Evolutionary conservation across 2,888 invertebrate species (phyloP).

Genomic region (Cremastinae sp.): DNA sequence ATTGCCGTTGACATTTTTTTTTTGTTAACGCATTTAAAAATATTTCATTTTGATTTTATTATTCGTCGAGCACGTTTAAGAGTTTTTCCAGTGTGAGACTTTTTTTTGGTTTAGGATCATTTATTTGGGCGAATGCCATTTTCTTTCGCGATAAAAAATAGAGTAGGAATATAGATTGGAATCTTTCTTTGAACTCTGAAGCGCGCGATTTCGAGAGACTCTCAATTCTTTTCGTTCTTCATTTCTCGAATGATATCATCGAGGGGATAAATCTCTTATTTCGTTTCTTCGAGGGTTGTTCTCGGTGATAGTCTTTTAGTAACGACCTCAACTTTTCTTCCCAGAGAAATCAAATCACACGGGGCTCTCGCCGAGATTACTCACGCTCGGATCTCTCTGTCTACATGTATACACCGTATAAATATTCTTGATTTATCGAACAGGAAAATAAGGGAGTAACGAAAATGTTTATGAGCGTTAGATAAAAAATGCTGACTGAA

Average conservation of each 20-base stretch:
- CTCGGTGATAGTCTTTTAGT: slow-evolving; percentile 10
- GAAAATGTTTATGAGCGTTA: neutral
- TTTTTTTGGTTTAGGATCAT: too few relatives aligned
- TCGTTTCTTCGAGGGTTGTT: slow-evolving; percentile 9
- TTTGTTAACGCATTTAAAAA: too few relatives aligned
- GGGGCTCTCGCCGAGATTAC: slow-evolving; percentile 28
- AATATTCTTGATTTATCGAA: slow-evolving; percentile 56
- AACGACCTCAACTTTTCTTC: slow-evolving; percentile 36
- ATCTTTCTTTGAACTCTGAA: slow-evolving; percentile 1
- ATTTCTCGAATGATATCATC: slow-evolving; percentile 29
- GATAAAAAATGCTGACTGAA: neutral
- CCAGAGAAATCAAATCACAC: slow-evolving; percentile 49
- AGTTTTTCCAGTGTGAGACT: too few relatives aligned
- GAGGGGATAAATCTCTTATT: slow-evolving; percentile 26
- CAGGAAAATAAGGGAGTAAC: neutral
- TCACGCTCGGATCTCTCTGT: slow-evolving; percentile 20
- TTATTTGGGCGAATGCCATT: neutral
- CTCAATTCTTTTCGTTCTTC: slow-evolving; percentile 1
- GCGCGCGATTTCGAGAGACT: neutral
- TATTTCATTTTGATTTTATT: too few relatives aligned
- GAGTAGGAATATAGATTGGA: neutral
- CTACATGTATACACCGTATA: slow-evolving; percentile 35
- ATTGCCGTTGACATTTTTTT: too few relatives aligned
- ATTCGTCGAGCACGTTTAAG: too few relatives aligned
- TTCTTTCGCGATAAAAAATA: neutral